phyloP scores from a whole-genome alignment of 2,113 vertebrate species.

The Tragelaphus strepsiceros region DNA sequence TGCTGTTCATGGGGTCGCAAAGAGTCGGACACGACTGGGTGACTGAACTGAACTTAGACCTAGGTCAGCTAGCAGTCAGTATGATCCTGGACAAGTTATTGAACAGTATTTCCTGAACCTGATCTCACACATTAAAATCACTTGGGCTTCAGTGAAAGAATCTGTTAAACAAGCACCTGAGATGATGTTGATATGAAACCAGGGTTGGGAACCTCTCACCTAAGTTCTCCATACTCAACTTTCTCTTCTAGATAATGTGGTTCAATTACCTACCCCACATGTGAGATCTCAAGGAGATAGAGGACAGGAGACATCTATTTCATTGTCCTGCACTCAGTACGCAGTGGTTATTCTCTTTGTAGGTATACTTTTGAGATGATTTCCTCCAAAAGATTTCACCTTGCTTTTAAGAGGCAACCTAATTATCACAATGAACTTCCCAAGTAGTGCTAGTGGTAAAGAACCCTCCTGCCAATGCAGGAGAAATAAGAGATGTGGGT shows the following conservation, averaged over 20 bases:
- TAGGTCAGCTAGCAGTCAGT: not conserved
- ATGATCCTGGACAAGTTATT: too few relatives aligned
- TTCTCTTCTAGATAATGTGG: not conserved
- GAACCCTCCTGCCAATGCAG: not conserved
- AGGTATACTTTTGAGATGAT: not conserved
- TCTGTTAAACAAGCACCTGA: not conserved
- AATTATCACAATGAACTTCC: not conserved
- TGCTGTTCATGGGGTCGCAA: not conserved
- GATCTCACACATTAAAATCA: not conserved
- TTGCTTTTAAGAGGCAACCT: not conserved
- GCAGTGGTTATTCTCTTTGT: not conserved
- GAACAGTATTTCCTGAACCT: not conserved
- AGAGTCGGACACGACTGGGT: rapidly evolving
- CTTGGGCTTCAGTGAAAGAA: not conserved
- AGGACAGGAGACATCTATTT: not conserved
- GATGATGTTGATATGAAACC: not conserved
- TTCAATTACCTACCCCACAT: rapidly evolving
- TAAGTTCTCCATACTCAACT: not conserved
- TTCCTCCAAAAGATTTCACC: not conserved
- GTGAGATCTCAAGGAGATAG: not conserved
- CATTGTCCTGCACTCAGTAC: not conserved
- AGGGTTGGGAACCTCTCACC: not conserved
- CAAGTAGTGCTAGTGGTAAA: not conserved
- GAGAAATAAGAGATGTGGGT: not conserved
- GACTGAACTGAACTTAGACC: not conserved